phyloP scores from a whole-genome alignment of 64 coral and sea anemone species.

The Hydrozoanthus tunicans region DNA sequence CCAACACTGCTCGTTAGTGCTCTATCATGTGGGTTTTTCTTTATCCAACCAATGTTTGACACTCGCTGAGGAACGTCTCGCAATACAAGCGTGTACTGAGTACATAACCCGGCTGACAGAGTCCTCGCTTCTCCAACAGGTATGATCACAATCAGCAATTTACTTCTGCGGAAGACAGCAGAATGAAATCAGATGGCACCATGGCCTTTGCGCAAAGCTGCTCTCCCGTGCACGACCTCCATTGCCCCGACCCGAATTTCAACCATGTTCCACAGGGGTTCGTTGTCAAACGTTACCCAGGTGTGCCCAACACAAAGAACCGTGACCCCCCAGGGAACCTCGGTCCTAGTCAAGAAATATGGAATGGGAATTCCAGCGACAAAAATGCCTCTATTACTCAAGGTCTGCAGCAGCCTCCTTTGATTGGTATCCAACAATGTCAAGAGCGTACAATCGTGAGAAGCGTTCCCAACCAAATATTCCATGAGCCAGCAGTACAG shows the following conservation, averaged over 20 bases:
- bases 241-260: background rate
- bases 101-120: background rate
- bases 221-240: background rate
- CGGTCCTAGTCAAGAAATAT: background rate
- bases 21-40: too few relatives aligned
- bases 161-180: background rate
- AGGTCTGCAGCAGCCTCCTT: background rate
- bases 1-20: too few relatives aligned
- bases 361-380: background rate
- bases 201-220: slow-evolving; percentile 6
- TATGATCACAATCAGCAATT: slow-evolving; percentile 43
- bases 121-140: background rate
- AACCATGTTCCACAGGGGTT: slow-evolving; percentile 11
- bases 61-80: too few relatives aligned
- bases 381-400: slow-evolving; percentile 1
- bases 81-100: background rate
- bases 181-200: background rate
- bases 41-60: too few relatives aligned
- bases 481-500: slow-evolving; percentile 16
- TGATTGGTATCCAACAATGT: slow-evolving; percentile 30
- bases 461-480: background rate
- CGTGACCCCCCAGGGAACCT: background rate
- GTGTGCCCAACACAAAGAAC: background rate
- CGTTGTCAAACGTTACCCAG: slow-evolving; percentile 11
- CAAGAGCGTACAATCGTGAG: slow-evolving; percentile 22